These are phyloP conservation scores for Toxostoma redivivum DNA, from an alignment of 2,113 vertebrate genomes.

Conservation along the genomic window DNA sequence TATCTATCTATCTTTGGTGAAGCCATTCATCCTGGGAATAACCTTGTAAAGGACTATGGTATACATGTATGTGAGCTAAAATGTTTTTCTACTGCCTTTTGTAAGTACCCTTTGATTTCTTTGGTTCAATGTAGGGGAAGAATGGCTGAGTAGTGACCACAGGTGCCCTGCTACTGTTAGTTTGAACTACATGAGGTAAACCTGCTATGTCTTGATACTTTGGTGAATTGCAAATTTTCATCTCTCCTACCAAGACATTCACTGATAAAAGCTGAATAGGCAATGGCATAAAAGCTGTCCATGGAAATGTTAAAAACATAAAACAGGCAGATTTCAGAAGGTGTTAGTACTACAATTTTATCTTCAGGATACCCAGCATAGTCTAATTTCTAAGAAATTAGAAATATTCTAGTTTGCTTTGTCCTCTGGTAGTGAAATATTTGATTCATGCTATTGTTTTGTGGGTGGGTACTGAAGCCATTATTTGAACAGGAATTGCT, in stretches of 20 bases:
- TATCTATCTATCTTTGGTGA: not conserved
- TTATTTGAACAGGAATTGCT: not conserved
- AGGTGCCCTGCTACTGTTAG: not conserved
- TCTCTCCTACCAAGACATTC: not conserved
- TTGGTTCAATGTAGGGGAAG: not conserved
- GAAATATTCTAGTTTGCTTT: not conserved
- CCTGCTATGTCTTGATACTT: not conserved
- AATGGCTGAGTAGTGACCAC: not conserved
- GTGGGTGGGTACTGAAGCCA: not conserved
- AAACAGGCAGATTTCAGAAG: not conserved
- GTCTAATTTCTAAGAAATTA: not conserved
- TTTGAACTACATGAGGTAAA: not conserved
- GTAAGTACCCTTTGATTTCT: not conserved
- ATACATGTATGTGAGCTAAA: not conserved
- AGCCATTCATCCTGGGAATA: not conserved
- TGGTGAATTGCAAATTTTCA: not conserved
- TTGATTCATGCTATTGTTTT: not conserved
- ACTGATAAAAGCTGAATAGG: not conserved
- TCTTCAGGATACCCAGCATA: not conserved
- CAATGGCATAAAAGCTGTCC: not conserved
- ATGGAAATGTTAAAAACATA: not conserved
- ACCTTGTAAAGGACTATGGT: not conserved
- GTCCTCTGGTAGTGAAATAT: not conserved
- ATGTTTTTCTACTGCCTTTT: not conserved
- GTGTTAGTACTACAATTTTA: not conserved